Conservation (phyloP, 2,888 invertebrate genomes). For the Abrostola triplasia region DNA sequence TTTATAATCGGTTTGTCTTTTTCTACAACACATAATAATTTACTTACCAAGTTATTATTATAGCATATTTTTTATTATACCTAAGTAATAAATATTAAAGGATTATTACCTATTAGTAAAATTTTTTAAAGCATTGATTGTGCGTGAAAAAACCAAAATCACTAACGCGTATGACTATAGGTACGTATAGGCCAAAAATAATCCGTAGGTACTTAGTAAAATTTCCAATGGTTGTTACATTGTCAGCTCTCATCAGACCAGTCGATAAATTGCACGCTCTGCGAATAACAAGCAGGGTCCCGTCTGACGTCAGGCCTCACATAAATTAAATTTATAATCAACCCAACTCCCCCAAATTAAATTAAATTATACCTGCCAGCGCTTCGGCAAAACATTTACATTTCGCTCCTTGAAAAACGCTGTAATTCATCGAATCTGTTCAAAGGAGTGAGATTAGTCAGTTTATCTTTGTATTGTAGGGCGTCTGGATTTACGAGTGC, state of each 20-base stretch:
- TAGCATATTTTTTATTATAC: too few relatives aligned
- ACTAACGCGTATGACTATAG: not conserved
- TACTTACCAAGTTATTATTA: too few relatives aligned
- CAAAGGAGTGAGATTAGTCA: conserved; percentile 62
- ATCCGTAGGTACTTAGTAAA: conserved; percentile 48
- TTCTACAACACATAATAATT: too few relatives aligned
- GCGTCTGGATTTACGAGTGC: conserved; percentile 25
- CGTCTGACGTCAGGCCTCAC: conserved; percentile 75
- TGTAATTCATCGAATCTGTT: conserved; percentile 71
- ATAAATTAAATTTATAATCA: conserved; percentile 87
- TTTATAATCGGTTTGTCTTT: too few relatives aligned
- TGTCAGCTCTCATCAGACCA: conserved; percentile 74
- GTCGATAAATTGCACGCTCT: conserved; percentile 78
- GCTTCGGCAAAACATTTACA: conserved; percentile 82
- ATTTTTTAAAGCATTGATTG: too few relatives aligned
- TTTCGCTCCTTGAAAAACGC: conserved; percentile 75
- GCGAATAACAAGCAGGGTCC: conserved; percentile 79
- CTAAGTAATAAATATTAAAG: too few relatives aligned
- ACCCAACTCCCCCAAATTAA: conserved; percentile 79
- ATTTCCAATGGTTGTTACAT: conserved; percentile 64
- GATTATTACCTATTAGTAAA: too few relatives aligned
- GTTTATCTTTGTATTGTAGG: conserved; percentile 65
- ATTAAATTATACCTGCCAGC: conserved; percentile 84
- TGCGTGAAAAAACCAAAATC: not conserved
- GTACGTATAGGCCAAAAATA: conserved; percentile 16